These are phyloP conservation scores for Pholis gunnellus DNA, from an alignment of 2,113 vertebrate genomes.

Conservation along the genomic window DNA sequence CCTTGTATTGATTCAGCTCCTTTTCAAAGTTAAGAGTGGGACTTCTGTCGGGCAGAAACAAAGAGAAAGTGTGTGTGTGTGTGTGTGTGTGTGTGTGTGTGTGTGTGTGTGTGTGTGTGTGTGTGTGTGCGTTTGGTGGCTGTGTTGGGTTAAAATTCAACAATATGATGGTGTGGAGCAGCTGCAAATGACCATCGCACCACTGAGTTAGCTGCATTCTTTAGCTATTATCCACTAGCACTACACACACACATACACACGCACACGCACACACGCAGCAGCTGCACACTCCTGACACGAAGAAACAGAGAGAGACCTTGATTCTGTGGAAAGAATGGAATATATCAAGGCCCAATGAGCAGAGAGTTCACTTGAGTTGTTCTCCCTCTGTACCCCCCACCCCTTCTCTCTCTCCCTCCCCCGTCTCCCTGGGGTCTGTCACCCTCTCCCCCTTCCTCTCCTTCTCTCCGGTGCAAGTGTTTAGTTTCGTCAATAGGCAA, in stretches of 20 bases:
- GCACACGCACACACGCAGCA: constrained; percentile 21
- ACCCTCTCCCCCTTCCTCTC: background rate
- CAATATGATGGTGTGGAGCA: constrained; percentile 61
- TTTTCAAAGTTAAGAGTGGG: background rate
- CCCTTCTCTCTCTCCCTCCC: background rate
- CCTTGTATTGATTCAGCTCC: background rate
- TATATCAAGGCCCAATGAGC: constrained; percentile 57
- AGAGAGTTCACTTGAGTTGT: constrained; percentile 42
- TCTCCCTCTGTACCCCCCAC: constrained; percentile 1
- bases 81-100: background rate
- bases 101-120: background rate
- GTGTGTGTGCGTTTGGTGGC: background rate
- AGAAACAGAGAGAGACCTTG: constrained; percentile 32
- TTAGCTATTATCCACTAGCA: constrained; percentile 34
- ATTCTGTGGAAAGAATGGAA: constrained; percentile 39
- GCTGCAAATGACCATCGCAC: constrained; percentile 52
- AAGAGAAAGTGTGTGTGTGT: background rate
- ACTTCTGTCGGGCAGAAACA: background rate
- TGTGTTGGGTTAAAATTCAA: constrained; percentile 20
- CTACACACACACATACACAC: constrained; percentile 16
- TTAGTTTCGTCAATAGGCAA: constrained; percentile 45
- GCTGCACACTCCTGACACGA: constrained; percentile 30
- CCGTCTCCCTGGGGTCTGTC: background rate
- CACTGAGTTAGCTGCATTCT: constrained; percentile 46
- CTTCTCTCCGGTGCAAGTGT: constrained; percentile 23